These are phyloP conservation scores for Hippotragus niger DNA, from an alignment of 2,113 vertebrate species.

Conservation along the genomic window DNA sequence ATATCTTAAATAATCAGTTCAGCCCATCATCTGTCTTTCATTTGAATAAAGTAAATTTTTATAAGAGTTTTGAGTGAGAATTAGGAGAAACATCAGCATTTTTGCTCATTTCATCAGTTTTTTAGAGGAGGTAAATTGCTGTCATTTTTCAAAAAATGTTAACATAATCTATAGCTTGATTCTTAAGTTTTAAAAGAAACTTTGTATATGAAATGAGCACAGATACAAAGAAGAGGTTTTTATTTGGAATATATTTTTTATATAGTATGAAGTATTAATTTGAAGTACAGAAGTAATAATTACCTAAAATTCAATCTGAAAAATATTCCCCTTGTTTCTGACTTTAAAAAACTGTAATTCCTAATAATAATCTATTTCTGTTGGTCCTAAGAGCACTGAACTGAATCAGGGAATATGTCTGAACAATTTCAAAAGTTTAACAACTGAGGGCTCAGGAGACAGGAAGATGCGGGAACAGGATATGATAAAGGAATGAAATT, in stretches of 20 bases:
- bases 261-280: neutral
- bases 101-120: neutral
- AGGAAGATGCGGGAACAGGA: neutral
- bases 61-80: neutral
- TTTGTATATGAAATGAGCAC: neutral
- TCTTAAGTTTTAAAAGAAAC: neutral
- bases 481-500: neutral
- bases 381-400: neutral
- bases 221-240: neutral
- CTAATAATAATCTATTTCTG: neutral
- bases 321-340: neutral
- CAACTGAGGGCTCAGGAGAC: neutral
- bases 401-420: neutral
- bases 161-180: neutral
- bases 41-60: neutral
- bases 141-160: neutral
- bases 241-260: neutral
- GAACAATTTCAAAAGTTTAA: constrained; percentile 17
- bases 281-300: neutral
- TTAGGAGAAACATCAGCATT: neutral
- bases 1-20: neutral
- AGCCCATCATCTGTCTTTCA: neutral
- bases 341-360: neutral
- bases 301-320: neutral
- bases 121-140: neutral